Evolutionary conservation across 1,140 invertebrate species (phyloP).

Genomic region (Drosophila littoralis): DNA sequence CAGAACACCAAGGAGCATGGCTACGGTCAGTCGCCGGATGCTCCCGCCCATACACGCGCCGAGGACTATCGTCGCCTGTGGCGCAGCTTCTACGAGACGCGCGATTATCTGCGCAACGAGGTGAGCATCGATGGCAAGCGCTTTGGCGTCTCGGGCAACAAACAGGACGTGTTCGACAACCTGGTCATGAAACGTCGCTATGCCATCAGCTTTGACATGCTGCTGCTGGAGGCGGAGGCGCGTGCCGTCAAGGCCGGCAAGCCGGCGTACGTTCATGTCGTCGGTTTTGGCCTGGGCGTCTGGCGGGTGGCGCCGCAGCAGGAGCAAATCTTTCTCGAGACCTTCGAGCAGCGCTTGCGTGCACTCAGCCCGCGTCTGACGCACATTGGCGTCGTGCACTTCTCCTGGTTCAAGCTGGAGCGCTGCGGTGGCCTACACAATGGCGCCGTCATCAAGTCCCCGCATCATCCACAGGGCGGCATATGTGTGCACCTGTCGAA

Average conservation of each 20-base stretch:
- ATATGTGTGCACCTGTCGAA: constrained; percentile 68
- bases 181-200: constrained; percentile 78
- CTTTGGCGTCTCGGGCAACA: constrained; percentile 57
- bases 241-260: constrained; percentile 45
- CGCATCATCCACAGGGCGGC: constrained; percentile 61
- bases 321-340: constrained; percentile 78
- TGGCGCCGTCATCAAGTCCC: constrained; percentile 46
- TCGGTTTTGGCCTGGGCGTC: constrained; percentile 78
- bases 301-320: constrained; percentile 77
- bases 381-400: constrained; percentile 73
- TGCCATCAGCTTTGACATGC: constrained; percentile 71
- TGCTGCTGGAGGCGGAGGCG: constrained; percentile 67
- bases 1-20: constrained; percentile 86
- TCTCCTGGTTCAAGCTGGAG: constrained; percentile 73
- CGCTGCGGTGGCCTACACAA: constrained; percentile 55
- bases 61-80: constrained; percentile 66
- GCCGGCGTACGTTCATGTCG: constrained; percentile 75
- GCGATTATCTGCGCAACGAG: constrained; percentile 47
- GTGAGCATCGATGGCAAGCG: constrained; percentile 54
- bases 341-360: constrained; percentile 74
- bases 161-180: constrained; percentile 72
- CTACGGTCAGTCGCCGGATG: constrained; percentile 64
- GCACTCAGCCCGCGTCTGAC: constrained; percentile 50
- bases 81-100: constrained; percentile 65
- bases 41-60: constrained; percentile 11